Evolutionary conservation across 2,797 vertebrate genomes (phyloP).

Genomic region (Glossophaga mutica): DNA sequence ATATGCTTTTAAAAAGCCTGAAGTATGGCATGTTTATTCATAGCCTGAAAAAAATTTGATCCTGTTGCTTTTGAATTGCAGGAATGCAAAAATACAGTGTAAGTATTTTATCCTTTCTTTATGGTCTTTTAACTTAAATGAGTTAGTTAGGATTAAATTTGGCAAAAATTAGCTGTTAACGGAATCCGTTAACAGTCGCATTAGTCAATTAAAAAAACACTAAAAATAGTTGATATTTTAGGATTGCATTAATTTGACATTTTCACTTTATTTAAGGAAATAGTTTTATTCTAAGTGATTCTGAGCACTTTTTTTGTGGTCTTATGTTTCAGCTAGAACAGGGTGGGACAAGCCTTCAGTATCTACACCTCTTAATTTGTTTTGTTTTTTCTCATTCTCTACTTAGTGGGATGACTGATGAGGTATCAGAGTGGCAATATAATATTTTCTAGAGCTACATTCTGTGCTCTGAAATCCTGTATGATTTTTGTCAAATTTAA

Average conservation of each 20-base stretch:
- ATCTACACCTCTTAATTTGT: neutral
- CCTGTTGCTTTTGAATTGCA: slow-evolving; percentile 48
- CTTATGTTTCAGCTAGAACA: neutral
- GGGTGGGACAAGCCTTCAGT: neutral
- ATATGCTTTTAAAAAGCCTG: slow-evolving; percentile 26
- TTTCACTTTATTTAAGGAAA: slow-evolving; percentile 38
- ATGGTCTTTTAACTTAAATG: slow-evolving; percentile 26
- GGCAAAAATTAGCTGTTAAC: slow-evolving; percentile 50
- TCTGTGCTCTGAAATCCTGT: neutral
- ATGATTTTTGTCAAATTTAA: neutral
- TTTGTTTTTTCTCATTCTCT: slow-evolving; percentile 37
- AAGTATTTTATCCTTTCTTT: slow-evolving; percentile 33
- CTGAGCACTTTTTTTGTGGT: neutral
- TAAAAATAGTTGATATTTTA: slow-evolving; percentile 25
- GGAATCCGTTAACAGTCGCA: neutral
- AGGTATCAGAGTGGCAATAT: neutral
- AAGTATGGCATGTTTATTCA: slow-evolving; percentile 44
- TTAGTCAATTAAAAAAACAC: slow-evolving; percentile 53
- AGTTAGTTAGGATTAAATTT: slow-evolving; percentile 47
- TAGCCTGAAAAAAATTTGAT: neutral
- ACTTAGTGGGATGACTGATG: neutral
- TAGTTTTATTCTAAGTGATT: slow-evolving; percentile 41
- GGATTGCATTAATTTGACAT: neutral
- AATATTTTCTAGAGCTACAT: slow-evolving; percentile 4
- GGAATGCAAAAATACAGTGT: slow-evolving; percentile 6